phyloP scores from a whole-genome alignment of 2,888 invertebrate genomes.

The Watsonalla binaria region DNA sequence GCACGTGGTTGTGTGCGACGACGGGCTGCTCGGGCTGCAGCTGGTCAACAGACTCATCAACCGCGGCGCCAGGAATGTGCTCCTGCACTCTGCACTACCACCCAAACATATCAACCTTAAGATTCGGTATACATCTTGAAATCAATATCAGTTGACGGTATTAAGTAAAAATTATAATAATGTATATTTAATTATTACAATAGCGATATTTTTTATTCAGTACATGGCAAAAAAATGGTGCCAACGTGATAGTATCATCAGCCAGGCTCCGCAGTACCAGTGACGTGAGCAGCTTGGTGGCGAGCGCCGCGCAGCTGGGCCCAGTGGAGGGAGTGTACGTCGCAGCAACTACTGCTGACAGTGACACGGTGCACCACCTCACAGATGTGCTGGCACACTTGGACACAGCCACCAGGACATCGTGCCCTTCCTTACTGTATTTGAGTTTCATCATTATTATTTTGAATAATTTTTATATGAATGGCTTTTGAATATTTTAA shows the following conservation, averaged over 20 bases:
- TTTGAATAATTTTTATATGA: not conserved
- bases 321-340: conserved; percentile 20
- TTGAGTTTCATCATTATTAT: conserved; percentile 4
- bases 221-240: not conserved
- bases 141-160: no score
- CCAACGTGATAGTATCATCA: conserved; percentile 7
- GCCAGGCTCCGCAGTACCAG: not conserved
- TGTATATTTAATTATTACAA: no score
- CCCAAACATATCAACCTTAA: not conserved
- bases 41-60: no score
- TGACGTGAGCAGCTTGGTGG: conserved; percentile 9
- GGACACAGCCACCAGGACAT: conserved; percentile 18
- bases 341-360: conserved; percentile 5
- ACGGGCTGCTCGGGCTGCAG: no score
- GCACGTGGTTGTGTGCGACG: no score
- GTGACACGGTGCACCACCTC: not conserved
- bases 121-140: not conserved
- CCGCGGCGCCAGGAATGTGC: not conserved
- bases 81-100: conserved; percentile 12
- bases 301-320: conserved; percentile 6
- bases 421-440: conserved; percentile 17
- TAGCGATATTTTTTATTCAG: not conserved
- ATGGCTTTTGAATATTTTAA: not conserved
- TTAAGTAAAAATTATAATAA: no score
- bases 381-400: conserved; percentile 9